Conservation (phyloP, 2,888 invertebrate species). For the Chrysotoxum bicinctum region DNA sequence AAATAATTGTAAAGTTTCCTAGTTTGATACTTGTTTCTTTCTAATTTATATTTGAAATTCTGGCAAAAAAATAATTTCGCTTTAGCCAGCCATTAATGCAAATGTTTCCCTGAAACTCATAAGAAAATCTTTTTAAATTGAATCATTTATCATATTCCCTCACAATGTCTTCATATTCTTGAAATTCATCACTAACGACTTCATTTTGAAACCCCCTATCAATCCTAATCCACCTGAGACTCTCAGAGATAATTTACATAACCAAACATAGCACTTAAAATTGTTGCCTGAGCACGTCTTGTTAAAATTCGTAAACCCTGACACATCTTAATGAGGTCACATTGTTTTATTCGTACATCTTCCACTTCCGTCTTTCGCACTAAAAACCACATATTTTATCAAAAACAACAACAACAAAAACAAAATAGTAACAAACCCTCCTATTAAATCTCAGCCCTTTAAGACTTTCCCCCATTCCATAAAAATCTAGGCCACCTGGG, state of each 20-base stretch:
- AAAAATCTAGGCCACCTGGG: conserved; percentile 51
- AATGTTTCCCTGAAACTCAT: not conserved
- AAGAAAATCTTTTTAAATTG: not conserved
- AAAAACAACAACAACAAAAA: not conserved
- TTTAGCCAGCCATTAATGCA: not conserved
- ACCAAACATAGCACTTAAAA: conserved; percentile 25
- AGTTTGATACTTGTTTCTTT: no score
- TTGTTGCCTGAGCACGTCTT: not conserved
- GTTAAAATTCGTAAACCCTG: not conserved
- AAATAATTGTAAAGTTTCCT: no score
- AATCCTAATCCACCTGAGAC: conserved; percentile 55
- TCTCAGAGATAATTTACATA: conserved; percentile 36
- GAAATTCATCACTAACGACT: conserved; percentile 33
- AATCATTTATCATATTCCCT: conserved; percentile 37
- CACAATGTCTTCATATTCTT: not conserved
- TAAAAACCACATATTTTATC: conserved; percentile 38
- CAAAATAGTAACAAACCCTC: not conserved
- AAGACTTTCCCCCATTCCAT: not conserved
- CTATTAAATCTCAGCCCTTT: conserved; percentile 54
- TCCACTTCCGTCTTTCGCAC: not conserved
- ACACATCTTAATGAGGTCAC: conserved; percentile 50
- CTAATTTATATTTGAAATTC: no score
- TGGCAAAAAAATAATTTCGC: no score
- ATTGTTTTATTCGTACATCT: not conserved
- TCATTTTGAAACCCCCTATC: conserved; percentile 28